Evolutionary conservation across 2,113 vertebrate species (phyloP).

Genomic region (Acrocephalus kingi): DNA sequence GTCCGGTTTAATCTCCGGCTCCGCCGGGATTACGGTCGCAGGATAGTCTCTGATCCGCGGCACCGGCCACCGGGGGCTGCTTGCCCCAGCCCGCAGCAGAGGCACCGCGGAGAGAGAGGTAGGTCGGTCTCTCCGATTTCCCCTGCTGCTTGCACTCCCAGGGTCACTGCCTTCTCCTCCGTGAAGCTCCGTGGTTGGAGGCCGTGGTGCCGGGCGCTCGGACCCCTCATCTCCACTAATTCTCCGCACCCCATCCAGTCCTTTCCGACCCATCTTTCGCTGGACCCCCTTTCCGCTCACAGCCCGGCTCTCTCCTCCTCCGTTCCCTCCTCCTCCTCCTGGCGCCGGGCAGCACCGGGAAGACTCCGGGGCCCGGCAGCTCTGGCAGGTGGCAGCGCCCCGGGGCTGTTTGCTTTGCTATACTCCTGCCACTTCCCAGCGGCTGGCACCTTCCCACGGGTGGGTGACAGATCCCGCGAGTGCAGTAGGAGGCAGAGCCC

Average conservation of each 20-base stretch:
- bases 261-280: neutral
- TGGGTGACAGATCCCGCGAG: neutral
- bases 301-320: neutral
- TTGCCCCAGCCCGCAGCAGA: neutral
- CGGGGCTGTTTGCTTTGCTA: neutral
- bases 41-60: neutral
- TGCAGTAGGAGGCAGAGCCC: neutral
- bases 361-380: neutral
- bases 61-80: neutral
- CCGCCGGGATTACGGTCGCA: constrained; percentile 34
- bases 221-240: neutral
- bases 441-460: neutral
- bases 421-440: neutral
- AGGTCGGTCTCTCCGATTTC: neutral
- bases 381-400: neutral
- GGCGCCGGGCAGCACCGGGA: neutral
- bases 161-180: neutral
- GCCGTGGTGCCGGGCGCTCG: neutral
- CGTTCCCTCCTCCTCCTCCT: neutral
- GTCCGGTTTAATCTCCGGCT: constrained; percentile 57
- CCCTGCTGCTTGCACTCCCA: neutral
- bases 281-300: neutral
- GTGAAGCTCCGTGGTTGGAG: neutral
- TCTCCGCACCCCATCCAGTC: too few species aligned
- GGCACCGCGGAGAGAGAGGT: neutral